Evolutionary conservation across 2,888 invertebrate species (phyloP).

Genomic region (Synanthedon tipuliformis): DNA sequence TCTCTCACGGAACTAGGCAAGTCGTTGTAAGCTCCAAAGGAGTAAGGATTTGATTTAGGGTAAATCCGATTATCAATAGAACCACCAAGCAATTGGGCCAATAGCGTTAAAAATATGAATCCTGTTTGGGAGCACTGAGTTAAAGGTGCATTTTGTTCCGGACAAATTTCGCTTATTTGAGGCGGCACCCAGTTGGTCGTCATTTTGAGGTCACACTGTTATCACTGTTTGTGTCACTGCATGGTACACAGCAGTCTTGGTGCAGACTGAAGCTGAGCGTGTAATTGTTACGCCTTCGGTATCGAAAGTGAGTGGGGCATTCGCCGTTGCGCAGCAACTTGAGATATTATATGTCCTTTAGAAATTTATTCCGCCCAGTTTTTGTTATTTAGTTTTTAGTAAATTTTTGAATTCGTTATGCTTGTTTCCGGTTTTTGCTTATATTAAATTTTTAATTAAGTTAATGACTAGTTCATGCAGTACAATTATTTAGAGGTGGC

Average conservation of each 20-base stretch:
- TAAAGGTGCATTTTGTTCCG: constrained; percentile 55
- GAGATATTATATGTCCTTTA: constrained; percentile 1
- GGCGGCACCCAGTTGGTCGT: constrained; percentile 65
- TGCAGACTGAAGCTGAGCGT: background rate
- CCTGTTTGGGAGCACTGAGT: constrained; percentile 72
- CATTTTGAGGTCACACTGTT: constrained; percentile 18
- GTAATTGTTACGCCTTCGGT: background rate
- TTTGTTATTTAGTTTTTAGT: background rate
- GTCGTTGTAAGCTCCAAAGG: constrained; percentile 1
- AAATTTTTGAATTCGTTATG: too few relatives aligned
- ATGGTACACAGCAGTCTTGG: background rate
- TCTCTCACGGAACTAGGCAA: constrained; percentile 1
- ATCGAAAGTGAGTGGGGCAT: constrained; percentile 1
- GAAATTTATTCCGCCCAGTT: constrained; percentile 1
- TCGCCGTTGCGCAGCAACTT: background rate
- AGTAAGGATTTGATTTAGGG: constrained; percentile 16
- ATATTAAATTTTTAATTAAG: too few relatives aligned
- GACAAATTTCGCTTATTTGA: constrained; percentile 66
- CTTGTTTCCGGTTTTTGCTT: too few relatives aligned
- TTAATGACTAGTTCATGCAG: too few relatives aligned
- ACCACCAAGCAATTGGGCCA: constrained; percentile 68
- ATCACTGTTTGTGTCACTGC: background rate
- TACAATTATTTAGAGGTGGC: too few relatives aligned
- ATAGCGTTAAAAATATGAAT: constrained; percentile 69
- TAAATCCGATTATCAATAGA: constrained; percentile 42